phyloP scores from a whole-genome alignment of 53 echinoderm and acorn worm genomes.

The Hippasteria phrygiana region DNA sequence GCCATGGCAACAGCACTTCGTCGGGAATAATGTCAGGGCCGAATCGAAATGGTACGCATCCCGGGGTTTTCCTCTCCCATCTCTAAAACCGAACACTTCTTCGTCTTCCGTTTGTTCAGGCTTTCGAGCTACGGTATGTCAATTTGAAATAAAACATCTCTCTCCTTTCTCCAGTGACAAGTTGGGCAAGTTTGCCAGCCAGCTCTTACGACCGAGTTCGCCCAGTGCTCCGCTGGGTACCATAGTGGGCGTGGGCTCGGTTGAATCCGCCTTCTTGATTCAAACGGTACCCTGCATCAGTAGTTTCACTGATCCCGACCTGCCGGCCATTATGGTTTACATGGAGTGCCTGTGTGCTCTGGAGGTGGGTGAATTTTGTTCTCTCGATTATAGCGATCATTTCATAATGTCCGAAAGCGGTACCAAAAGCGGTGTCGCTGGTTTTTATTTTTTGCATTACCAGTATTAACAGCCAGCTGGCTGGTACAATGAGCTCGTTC shows the following conservation, averaged over 20 bases:
- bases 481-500: too few species aligned
- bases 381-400: not conserved
- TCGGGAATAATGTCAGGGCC: slow-evolving; percentile 60
- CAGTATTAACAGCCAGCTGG: too few species aligned
- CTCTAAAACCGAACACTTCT: too few species aligned
- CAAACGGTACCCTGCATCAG: slow-evolving; percentile 87
- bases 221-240: slow-evolving; percentile 58
- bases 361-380: slow-evolving; percentile 90
- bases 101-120: too few species aligned
- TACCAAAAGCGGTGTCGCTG: too few species aligned
- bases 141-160: too few species aligned
- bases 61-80: too few species aligned
- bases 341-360: slow-evolving; percentile 96
- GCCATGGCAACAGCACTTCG: slow-evolving; percentile 88
- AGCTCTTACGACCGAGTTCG: slow-evolving; percentile 53
- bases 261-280: slow-evolving; percentile 92
- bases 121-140: too few species aligned
- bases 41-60: slow-evolving; percentile 67
- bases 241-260: slow-evolving; percentile 95
- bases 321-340: slow-evolving; percentile 95
- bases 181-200: slow-evolving; percentile 54
- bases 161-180: slow-evolving; percentile 50
- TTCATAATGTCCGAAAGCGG: too few species aligned
- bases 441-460: not conserved
- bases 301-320: slow-evolving; percentile 74